Evolutionary conservation across 2,888 invertebrate species (phyloP), one percentile per base, ranked within the genome.

Genomic region (Pegoplata infirma): DNA sequence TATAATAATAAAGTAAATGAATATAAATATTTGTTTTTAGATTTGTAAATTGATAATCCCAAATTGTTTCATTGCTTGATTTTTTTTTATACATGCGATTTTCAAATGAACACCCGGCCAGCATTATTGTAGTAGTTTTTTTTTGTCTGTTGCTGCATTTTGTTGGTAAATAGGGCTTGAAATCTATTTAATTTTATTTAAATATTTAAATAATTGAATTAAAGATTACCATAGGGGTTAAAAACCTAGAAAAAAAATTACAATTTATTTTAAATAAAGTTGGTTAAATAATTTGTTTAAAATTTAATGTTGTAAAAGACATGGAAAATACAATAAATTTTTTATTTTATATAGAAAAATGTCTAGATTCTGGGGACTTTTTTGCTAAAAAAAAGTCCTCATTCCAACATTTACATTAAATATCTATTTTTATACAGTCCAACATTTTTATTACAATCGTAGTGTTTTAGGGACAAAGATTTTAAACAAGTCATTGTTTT

Each of bases 131-230:
- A 55, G 46, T 12, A 10, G 44, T 46, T 63, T 36, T 25, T 51
- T 44, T 58, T 67, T 55, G 25, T 49, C 63, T 55, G 8, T 32
- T 16, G 8, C 19, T n/a, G n/a, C n/a, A n/a, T n/a, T 47, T 63
- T 55, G 55, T 61, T 68, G 63, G 40, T 58, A 69, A 56, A 58
- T 58, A 51, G 14, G 47, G 47, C 46, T 63, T 58, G 14, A 44
- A 75, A 19, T 69, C 21, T 55, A 36, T 61, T 66, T 47, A 53
- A 61, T 49, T 47, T 61, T 61, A 49, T 49, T 55, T 53, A 25
- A 55, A 69, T 58, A 61, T 76, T 68, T 76, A 63, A 69, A 69
- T 64, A 69, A 69, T 66, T 76, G 46, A 76, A 66, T 76, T 76
- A 59, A 47, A 8, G 59, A 32, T 32, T 32, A 32, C 32, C 8